Base-by-base conservation (phyloP, 2,113 vertebrate species). In the Lipotes vexillifer region DNA sequence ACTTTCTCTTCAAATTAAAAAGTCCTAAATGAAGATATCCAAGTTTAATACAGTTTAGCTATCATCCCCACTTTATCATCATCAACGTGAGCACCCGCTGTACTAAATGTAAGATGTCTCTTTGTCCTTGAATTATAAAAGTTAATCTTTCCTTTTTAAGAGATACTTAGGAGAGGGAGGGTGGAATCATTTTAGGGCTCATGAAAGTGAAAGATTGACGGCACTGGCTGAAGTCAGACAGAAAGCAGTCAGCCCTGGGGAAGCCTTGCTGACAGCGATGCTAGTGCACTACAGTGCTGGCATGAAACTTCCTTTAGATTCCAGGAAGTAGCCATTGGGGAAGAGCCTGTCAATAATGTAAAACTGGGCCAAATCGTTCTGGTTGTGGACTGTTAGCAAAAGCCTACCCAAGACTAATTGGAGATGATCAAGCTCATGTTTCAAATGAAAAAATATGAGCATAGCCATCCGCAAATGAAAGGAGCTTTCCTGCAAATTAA, bases 61-160 rank as follows among this genome's bases (percentile, higher is more conserved):
- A 8, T 18, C 13, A 18, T 61, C 25, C 29, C 61, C 17, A 18
- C 36, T 68, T 77, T 49, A 25, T 82, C 46, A 49, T 82, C 33
- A 59, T 49, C 25, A 55, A 44, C 41, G 8, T 95, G 90, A 96
- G 18, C 63, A 57, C 18, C 80, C n/a, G 57, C 52, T 33, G 49
- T 91, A 57, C 95, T 94, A 97, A 96, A 77, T 97, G 61, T 77
- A 94, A 96, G 66, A 77, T 0, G 49, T 0, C 94, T 71, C 93
- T 97, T 96, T 92, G 44, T 88, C n/a, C 74, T 96, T 84, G 94
- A 80, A 96, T 96, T 97, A 88, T 84, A 41, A 96, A 98, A 96
- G 72, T 59, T 87, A 68, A 14, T 89, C 72, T 96, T 97, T 96
- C 80, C 88, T 93, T 83, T 87, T 94, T 94, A 97, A 97, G 84